Percentiles rank a stretch among this genome's conserved stretches.
Conservation (phyloP, 64 coral and sea anemone genomes). For the Trachythela sp. region DNA sequence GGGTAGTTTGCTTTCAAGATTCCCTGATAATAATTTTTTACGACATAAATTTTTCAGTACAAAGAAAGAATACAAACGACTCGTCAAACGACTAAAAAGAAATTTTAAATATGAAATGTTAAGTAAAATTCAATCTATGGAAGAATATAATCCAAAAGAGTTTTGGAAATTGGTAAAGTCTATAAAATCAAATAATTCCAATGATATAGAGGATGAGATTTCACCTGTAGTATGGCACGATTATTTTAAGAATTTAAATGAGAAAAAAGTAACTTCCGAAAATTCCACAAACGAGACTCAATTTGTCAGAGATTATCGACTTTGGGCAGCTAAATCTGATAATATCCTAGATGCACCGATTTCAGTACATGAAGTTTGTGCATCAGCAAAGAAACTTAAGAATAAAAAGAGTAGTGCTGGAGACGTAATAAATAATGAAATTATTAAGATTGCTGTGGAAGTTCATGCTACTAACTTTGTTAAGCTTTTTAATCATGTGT, state of each 20-base stretch:
- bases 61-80: too few relatives aligned
- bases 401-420: background rate
- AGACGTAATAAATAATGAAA: background rate
- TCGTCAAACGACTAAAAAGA: too few relatives aligned
- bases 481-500: conserved; percentile 34
- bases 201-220: background rate
- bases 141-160: too few relatives aligned
- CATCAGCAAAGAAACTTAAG: background rate
- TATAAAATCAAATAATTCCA: background rate
- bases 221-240: background rate
- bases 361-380: background rate
- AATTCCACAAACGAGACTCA: background rate
- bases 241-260: conserved; percentile 3
- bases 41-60: too few relatives aligned
- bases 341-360: background rate
- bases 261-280: background rate
- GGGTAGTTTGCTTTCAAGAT: too few relatives aligned
- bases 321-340: background rate
- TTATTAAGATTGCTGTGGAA: background rate
- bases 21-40: too few relatives aligned
- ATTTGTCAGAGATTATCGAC: too few relatives aligned
- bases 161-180: too few relatives aligned
- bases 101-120: too few relatives aligned
- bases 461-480: background rate
- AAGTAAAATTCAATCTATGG: too few relatives aligned